A percentile compares a stretch with the other conserved stretches of the same genome.
Conservation (phyloP, 2,113 vertebrate genomes). For the Polypterus senegalus region DNA sequence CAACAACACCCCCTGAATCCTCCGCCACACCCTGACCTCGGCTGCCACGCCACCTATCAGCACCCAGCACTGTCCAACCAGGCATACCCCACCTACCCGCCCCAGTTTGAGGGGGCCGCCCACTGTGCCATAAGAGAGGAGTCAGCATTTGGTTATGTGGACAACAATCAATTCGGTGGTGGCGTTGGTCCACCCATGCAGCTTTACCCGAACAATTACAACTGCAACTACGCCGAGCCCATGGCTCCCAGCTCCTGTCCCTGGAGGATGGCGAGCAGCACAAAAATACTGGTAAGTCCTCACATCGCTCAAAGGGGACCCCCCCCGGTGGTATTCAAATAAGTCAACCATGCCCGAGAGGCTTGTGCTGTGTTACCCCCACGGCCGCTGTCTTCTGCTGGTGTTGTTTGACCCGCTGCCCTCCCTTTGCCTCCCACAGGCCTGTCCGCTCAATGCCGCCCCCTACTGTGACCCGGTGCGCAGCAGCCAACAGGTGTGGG, state of each 20-base stretch:
- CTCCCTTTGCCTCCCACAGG: constrained; percentile 28
- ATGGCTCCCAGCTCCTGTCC: constrained; percentile 39
- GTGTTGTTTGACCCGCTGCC: constrained; percentile 6
- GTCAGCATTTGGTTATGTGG: constrained; percentile 29
- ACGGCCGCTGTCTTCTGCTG: too few species aligned
- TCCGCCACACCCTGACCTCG: constrained; percentile 26
- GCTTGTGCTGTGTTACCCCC: too few species aligned
- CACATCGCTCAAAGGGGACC: too few species aligned
- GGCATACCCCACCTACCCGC: constrained; percentile 31
- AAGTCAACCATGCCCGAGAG: too few species aligned
- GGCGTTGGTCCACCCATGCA: background rate
- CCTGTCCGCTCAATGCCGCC: constrained; percentile 55
- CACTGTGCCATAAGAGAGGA: constrained; percentile 33
- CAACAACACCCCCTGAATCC: constrained; percentile 29
- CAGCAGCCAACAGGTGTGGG: constrained; percentile 56
- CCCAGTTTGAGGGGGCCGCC: constrained; percentile 15
- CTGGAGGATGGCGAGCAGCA: constrained; percentile 42
- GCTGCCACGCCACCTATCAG: too few species aligned
- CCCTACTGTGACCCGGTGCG: constrained; percentile 43
- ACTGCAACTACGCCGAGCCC: constrained; percentile 18
- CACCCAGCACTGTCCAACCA: constrained; percentile 7
- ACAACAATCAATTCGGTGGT: constrained; percentile 37
- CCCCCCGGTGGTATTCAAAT: too few species aligned
- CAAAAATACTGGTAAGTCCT: constrained; percentile 53
- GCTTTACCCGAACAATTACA: constrained; percentile 23